Evolutionary conservation across 1,140 invertebrate genomes (phyloP), one percentile per base, ranked within the genome.

Genomic region (Vanessa tameamea): DNA sequence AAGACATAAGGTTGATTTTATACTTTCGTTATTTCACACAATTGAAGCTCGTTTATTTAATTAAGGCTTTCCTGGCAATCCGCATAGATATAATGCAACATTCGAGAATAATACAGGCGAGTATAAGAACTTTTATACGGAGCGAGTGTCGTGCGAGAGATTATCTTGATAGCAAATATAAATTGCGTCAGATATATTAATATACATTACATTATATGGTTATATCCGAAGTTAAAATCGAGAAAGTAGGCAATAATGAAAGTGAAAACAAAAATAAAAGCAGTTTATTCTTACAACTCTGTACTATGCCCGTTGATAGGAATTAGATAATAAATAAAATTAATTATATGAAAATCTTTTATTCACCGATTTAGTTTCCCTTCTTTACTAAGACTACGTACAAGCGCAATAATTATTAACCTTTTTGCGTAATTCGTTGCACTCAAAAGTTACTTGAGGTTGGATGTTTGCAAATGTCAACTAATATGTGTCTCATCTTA

Each of bases 301-400:
- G 87, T 92, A 90, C 84, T 90, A 87, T 90, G 88, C 87, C 87
- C 85, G 85, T 88, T 86, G 80, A 90, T 90, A 90, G 87, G 85
- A 86, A 86, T 85, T 91, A 92, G 87, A 86, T 92, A 91, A 90
- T 90, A 91, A 90, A 90, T 90, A 91, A 91, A 90, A 91, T 87
- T 89, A 90, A 90, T 91, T 87, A 89, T 91, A 90, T 76, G 85
- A 83, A 76, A 64, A 74, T 81, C 70, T 86, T 83, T 82, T 74
- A 84, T 85, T 85, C 20, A 13, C 3, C 55, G 23, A 26, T 9
- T 26, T 13, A 12, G 20, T 20, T 26, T 59, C 55, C 55, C 15
- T 59, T 59, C 15, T 1, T 51, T 51, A 15, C 15, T 51, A n/a
- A n/a, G 48, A 50, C 11, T 9, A 12, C 11, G 4, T 9, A 50